A percentile compares a stretch with the other conserved stretches of the same genome.
Conservation (phyloP, 2,113 vertebrate species). For the Ciconia maguari region DNA sequence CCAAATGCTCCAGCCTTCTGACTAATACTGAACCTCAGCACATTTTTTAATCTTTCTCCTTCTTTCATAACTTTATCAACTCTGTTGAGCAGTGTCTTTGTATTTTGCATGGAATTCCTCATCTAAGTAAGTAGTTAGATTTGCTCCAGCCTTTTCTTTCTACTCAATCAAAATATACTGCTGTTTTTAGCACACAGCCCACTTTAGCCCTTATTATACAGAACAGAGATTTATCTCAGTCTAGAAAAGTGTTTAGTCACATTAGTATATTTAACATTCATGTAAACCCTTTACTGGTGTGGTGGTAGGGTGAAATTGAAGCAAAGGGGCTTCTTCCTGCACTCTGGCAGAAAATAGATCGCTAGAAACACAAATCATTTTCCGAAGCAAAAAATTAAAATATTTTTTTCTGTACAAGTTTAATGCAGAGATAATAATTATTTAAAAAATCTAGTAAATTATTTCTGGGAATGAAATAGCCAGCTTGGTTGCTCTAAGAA, state of each 20-base stretch:
- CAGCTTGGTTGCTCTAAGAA: background rate
- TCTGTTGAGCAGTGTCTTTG: background rate
- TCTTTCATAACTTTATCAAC: background rate
- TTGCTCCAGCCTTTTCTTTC: background rate
- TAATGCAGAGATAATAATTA: background rate
- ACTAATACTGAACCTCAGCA: background rate
- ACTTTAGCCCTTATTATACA: background rate
- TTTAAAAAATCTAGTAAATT: background rate
- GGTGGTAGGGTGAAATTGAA: rapidly evolving
- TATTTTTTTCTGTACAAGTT: background rate
- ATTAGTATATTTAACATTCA: background rate
- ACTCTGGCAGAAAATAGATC: background rate
- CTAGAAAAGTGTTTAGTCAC: background rate
- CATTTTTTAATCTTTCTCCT: background rate
- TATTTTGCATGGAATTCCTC: background rate
- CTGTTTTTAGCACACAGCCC: background rate
- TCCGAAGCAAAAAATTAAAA: background rate
- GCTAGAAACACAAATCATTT: background rate
- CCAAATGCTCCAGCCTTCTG: background rate
- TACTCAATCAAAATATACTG: background rate
- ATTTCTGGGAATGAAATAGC: background rate
- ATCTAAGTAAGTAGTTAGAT: background rate
- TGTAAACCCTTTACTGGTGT: background rate
- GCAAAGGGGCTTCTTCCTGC: background rate
- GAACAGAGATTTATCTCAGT: background rate